Conservation (phyloP, 64 coral and sea anemone species). For the Orbicella faveolata region DNA sequence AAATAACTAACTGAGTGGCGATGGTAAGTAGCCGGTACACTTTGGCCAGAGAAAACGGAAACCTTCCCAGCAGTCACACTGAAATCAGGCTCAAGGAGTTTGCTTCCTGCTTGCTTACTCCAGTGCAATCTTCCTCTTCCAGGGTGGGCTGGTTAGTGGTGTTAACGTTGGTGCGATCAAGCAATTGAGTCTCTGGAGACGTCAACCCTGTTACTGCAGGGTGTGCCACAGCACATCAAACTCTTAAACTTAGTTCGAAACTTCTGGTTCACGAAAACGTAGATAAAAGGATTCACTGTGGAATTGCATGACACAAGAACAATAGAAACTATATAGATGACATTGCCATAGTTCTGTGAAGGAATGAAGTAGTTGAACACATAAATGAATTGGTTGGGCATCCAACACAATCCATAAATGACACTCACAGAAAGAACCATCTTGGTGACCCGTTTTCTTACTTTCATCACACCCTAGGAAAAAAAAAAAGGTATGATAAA, state of each 20-base stretch:
- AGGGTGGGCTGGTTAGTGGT: background rate
- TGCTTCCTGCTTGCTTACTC: background rate
- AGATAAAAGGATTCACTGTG: conserved; percentile 22
- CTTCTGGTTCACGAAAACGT: conserved; percentile 6
- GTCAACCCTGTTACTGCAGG: background rate
- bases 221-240: background rate
- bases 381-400: conserved; percentile 32
- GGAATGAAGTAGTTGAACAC: conserved; percentile 34
- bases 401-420: conserved; percentile 43
- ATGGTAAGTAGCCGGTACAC: too few species aligned
- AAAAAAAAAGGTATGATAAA: background rate
- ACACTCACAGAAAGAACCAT: conserved; percentile 44
- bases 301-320: conserved; percentile 41
- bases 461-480: conserved; percentile 17
- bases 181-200: background rate
- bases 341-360: conserved; percentile 11
- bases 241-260: conserved; percentile 4
- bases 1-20: too few species aligned
- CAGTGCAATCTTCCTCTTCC: background rate
- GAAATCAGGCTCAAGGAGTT: background rate
- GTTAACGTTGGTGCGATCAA: background rate
- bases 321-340: conserved; percentile 23
- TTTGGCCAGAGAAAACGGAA: too few species aligned
- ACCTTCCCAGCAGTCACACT: background rate
- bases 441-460: conserved; percentile 40